Base-by-base conservation (phyloP, 2,888 invertebrate species). In the Mesochorus sp. region DNA sequence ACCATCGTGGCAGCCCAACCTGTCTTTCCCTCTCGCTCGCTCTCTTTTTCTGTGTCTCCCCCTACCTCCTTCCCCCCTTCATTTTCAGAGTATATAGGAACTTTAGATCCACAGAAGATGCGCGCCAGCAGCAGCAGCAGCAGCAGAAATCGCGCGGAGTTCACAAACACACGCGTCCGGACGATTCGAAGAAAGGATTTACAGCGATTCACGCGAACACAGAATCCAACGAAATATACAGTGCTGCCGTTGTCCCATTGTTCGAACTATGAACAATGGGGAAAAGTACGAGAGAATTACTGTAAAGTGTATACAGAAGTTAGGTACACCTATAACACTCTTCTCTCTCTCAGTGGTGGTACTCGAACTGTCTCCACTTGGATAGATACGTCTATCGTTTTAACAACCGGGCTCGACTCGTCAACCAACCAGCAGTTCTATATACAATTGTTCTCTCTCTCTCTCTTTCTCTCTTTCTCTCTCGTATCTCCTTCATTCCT, bases 151-250 rank as follows among this genome's bases (percentile, higher is more conserved):
- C 24, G 21, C 26, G 42, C 34, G 17, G 21, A 55, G n/a, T n/a
- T n/a, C 70, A 28, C 1, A 61, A 1, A 28, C 21, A 24, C 34
- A 47, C 14, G 61, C 17, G 26, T 28, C 44, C 53, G n/a, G 81
- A 64, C 80, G 85, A 84, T 87, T 86, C 84, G 84, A 81, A 87
- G 85, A 88, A 88, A 88, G 86, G 87, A 86, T 88, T 89, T 87
- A 83, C 83, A 85, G 83, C 84, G 86, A 89, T 88, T 89, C 87
- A 87, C 87, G 83, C 39, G 19, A 62, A 49, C 83, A 84, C 82
- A 68, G 85, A 84, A 87, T 87, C 84, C 83, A 82, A 78, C 64
- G 74, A 84, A 78, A 76, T 82, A 76, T 74, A 70, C n/a, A n/a
- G n/a, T n/a, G 62, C 62, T 44, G 59, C 47, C 37, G 26, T 34